A percentile compares a stretch with the other conserved stretches of the same genome.
These are phyloP conservation scores for Drosophila monieri DNA, from an alignment of 2,888 invertebrate species.

Conservation along the genomic window DNA sequence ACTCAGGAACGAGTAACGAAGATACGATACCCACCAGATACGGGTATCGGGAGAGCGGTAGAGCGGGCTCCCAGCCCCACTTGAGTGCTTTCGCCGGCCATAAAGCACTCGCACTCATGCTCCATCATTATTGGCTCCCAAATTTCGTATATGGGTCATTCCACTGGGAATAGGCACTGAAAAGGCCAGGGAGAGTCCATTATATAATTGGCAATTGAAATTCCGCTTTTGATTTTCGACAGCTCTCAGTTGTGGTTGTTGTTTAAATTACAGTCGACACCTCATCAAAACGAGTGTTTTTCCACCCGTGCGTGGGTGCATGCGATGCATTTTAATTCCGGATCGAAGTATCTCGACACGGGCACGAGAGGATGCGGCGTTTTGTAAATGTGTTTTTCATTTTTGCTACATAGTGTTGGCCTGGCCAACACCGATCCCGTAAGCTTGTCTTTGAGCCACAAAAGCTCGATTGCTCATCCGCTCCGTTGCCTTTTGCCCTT, in stretches of 20 bases:
- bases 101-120: constrained; percentile 65
- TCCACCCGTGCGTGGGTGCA: constrained; percentile 29
- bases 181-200: constrained; percentile 38
- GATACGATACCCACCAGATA: background rate
- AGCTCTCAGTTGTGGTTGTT: constrained; percentile 42
- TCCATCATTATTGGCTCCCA: constrained; percentile 38
- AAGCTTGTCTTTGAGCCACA: constrained; percentile 48
- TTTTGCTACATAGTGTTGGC: background rate
- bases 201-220: constrained; percentile 62
- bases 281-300: constrained; percentile 78
- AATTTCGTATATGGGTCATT: constrained; percentile 82
- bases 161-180: constrained; percentile 78
- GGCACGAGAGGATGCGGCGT: constrained; percentile 52
- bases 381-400: background rate
- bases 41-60: constrained; percentile 34
- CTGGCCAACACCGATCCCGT: constrained; percentile 50
- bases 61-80: constrained; percentile 41
- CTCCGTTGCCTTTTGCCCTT: constrained; percentile 42
- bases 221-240: constrained; percentile 45
- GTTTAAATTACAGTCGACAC: constrained; percentile 75
- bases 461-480: constrained; percentile 45
- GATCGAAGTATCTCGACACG: constrained; percentile 1
- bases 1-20: background rate
- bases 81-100: constrained; percentile 69
- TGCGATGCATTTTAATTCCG: constrained; percentile 29